A percentile compares a stretch with the other conserved stretches of the same genome.
These are phyloP conservation scores for Tetanocera ferruginea DNA, from an alignment of 2,888 invertebrate genomes.

Conservation along the genomic window DNA sequence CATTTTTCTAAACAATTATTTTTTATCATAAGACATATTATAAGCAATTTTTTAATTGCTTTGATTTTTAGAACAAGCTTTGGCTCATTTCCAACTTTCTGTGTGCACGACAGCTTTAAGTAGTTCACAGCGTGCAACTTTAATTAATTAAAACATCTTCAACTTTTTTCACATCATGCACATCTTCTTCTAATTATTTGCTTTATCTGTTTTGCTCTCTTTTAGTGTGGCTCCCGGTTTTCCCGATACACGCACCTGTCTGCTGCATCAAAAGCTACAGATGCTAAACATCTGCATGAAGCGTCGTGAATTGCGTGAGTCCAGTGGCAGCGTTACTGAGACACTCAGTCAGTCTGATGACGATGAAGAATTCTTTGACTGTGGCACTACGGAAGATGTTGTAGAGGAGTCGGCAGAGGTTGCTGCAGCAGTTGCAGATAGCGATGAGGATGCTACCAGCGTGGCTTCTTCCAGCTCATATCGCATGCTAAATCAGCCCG, in stretches of 20 bases:
- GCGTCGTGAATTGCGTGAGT: slow-evolving; percentile 67
- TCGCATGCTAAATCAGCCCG: slow-evolving; percentile 71
- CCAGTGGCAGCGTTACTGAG: not conserved
- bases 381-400: not conserved
- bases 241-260: slow-evolving; percentile 90
- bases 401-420: slow-evolving; percentile 72
- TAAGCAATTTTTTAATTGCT: no score
- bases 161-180: no score
- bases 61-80: no score
- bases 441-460: not conserved
- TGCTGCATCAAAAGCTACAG: slow-evolving; percentile 95
- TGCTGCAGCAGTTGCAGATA: slow-evolving; percentile 35
- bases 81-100: no score
- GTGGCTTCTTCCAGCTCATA: not conserved
- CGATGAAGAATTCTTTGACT: not conserved
- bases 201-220: not conserved
- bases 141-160: no score
- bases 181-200: not conserved
- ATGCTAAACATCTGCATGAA: slow-evolving; percentile 85
- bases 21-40: no score
- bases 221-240: slow-evolving; percentile 82
- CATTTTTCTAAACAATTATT: no score
- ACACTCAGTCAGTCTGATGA: not conserved
- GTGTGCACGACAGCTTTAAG: no score
- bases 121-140: no score